Percentiles rank a stretch among this genome's conserved stretches.
Conservation (phyloP, 2,113 vertebrate species). For the Mesitornis unicolor region DNA sequence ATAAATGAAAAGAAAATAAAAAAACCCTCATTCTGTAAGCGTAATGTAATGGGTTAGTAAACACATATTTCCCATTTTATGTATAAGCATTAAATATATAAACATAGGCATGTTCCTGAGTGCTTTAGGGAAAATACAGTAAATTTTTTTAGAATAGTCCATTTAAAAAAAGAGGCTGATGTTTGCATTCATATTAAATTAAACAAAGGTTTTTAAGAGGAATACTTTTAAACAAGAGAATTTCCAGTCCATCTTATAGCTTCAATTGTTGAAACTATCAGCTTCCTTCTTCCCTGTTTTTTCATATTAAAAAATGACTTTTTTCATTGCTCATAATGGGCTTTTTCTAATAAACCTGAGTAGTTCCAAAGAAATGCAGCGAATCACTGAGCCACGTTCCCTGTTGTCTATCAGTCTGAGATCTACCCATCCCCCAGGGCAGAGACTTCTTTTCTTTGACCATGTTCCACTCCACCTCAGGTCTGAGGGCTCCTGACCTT, state of each 20-base stretch:
- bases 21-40: not conserved
- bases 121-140: not conserved
- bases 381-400: not conserved
- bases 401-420: not conserved
- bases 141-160: not conserved
- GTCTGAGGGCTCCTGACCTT: not conserved
- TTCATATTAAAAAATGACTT: not conserved
- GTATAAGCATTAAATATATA: not conserved
- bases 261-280: not conserved
- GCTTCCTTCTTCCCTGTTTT: not conserved
- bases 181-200: not conserved
- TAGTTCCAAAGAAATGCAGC: not conserved
- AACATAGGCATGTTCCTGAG: not conserved
- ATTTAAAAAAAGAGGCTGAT: not conserved
- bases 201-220: not conserved
- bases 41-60: not conserved
- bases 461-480: rapidly evolving
- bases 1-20: not conserved
- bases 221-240: not conserved
- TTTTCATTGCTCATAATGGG: not conserved
- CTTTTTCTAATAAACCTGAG: not conserved
- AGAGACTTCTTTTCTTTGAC: not conserved
- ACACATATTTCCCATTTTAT: not conserved
- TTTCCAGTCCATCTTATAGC: not conserved
- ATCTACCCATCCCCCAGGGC: rapidly evolving